Conservation (phyloP, 1,140 invertebrate species). For the Zaprionus ghesquierei region DNA sequence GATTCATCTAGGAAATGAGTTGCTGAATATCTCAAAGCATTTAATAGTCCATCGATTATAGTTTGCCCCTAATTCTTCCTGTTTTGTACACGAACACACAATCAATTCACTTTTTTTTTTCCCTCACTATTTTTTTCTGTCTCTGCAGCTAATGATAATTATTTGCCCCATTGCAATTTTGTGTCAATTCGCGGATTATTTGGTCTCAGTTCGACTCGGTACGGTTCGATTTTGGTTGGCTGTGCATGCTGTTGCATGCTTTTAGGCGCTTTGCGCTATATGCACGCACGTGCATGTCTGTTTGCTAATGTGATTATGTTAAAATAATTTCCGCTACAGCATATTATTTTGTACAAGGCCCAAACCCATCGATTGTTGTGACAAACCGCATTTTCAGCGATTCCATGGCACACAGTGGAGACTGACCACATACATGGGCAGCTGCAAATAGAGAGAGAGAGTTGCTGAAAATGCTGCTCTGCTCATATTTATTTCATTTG, state of each 20-base stretch:
- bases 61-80: neutral
- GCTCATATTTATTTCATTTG: slow-evolving; percentile 39
- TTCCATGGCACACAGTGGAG: neutral
- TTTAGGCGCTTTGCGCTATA: slow-evolving; percentile 26
- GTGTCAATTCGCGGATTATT: slow-evolving; percentile 22
- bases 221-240: neutral
- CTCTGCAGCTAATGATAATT: neutral
- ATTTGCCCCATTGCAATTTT: slow-evolving; percentile 14
- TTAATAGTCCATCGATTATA: neutral
- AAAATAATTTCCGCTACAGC: slow-evolving; percentile 67
- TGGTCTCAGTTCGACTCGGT: neutral
- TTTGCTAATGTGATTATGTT: slow-evolving; percentile 50
- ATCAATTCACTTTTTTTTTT: neutral
- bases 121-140: neutral
- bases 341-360: slow-evolving; percentile 48
- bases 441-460: neutral
- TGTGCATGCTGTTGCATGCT: slow-evolving; percentile 23
- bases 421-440: neutral
- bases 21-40: neutral
- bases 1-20: neutral
- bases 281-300: neutral
- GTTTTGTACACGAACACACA: neutral
- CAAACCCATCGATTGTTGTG: neutral
- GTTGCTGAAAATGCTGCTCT: neutral
- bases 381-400: neutral